phyloP scores from a whole-genome alignment of 2,888 invertebrate genomes.

The Malthinus flaveolus region DNA sequence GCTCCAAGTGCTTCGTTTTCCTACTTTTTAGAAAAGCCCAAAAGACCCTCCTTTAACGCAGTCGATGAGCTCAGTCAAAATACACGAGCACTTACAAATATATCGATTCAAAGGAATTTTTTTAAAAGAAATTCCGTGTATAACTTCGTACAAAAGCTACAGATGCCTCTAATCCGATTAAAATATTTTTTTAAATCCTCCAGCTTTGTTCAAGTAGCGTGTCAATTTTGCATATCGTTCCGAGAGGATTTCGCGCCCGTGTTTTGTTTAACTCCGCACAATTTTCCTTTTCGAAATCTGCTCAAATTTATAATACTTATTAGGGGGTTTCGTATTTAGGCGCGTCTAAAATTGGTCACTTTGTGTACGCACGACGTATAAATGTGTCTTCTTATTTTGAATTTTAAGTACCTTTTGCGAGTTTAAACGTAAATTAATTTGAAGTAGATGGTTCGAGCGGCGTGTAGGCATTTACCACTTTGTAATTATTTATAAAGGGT shows the following conservation, averaged over 20 bases:
- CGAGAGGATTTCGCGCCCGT: constrained; percentile 2
- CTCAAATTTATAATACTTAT: too few species aligned
- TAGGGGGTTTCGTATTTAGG: too few species aligned
- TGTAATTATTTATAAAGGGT: constrained; percentile 27
- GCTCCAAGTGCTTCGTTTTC: too few species aligned
- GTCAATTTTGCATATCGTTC: constrained; percentile 10
- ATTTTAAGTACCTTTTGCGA: constrained; percentile 41
- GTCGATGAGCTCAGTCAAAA: too few species aligned
- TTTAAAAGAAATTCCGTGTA: not conserved
- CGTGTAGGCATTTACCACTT: constrained; percentile 16
- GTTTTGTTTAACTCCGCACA: not conserved
- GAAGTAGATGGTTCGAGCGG: too few species aligned
- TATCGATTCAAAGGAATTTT: too few species aligned
- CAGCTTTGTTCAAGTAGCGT: constrained; percentile 16
- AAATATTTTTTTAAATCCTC: constrained; percentile 10
- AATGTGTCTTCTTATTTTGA: constrained; percentile 3
- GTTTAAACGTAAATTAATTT: constrained; percentile 23
- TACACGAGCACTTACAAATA: too few species aligned
- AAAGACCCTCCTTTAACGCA: too few species aligned
- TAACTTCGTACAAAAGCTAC: constrained; percentile 9
- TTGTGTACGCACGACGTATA: not conserved
- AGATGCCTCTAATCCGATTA: constrained; percentile 13
- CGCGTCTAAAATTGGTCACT: too few species aligned
- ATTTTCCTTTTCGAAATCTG: not conserved
- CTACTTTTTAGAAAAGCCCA: too few species aligned